phyloP scores from a whole-genome alignment of 2,113 vertebrate species.

The Pelodiscus sinensis region DNA sequence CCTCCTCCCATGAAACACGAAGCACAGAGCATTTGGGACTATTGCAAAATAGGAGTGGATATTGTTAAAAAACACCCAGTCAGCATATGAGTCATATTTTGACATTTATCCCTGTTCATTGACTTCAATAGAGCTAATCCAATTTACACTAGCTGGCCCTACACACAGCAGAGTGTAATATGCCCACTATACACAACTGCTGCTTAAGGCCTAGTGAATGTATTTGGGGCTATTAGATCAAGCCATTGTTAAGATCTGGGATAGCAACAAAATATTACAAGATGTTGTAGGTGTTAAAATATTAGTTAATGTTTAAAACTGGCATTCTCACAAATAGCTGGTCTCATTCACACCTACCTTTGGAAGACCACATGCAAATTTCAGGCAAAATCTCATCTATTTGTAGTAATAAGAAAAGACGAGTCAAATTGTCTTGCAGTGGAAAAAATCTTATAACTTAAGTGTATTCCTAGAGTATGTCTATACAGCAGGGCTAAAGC shows the following conservation, averaged over 20 bases:
- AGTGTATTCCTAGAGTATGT: no score
- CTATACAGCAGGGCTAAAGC: no score
- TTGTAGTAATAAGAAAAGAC: background rate
- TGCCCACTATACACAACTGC: background rate
- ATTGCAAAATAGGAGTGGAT: conserved; percentile 64
- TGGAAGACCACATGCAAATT: accelerated
- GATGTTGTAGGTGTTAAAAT: background rate
- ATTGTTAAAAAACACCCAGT: conserved; percentile 61
- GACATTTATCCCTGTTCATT: conserved; percentile 55
- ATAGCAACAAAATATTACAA: background rate
- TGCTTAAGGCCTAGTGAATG: background rate
- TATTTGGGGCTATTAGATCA: background rate
- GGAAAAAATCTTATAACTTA: background rate
- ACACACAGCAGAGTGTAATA: background rate
- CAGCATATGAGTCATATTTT: conserved; percentile 74
- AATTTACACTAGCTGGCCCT: background rate
- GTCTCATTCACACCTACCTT: background rate
- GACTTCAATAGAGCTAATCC: background rate
- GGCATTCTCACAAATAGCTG: background rate
- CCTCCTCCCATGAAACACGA: conserved; percentile 1
- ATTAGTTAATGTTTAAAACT: background rate
- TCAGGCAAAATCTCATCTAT: background rate
- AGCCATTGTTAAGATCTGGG: accelerated
- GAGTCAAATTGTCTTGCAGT: background rate
- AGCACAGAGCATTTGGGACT: conserved; percentile 43